These are phyloP conservation scores for Exephanes ischioxanthus DNA, from an alignment of 2,888 invertebrate species.

Conservation along the genomic window DNA sequence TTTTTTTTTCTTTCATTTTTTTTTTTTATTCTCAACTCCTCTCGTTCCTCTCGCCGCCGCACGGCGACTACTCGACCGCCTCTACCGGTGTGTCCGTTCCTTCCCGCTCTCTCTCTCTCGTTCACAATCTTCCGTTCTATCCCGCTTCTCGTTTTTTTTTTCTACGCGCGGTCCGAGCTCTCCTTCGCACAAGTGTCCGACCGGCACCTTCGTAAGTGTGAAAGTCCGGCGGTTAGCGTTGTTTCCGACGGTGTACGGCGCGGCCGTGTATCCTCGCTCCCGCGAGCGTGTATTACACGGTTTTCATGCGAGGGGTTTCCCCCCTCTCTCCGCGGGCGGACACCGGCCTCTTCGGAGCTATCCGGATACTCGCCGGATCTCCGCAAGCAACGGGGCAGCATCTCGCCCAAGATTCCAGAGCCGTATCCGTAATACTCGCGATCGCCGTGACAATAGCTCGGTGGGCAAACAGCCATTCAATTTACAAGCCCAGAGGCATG, in stretches of 20 bases:
- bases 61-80: constrained; percentile 73
- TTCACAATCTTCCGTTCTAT: constrained; percentile 62
- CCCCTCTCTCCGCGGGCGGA: not conserved
- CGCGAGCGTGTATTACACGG: constrained; percentile 32
- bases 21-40: constrained; percentile 37
- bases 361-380: constrained; percentile 19
- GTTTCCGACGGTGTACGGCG: constrained; percentile 8
- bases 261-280: not conserved
- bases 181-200: constrained; percentile 56
- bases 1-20: not conserved
- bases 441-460: constrained; percentile 83
- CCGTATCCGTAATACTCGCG: constrained; percentile 61
- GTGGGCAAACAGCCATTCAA: constrained; percentile 81
- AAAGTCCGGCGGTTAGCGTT: constrained; percentile 52
- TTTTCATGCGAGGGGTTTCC: constrained; percentile 13
- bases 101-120: constrained; percentile 63
- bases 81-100: constrained; percentile 77
- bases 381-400: constrained; percentile 15
- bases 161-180: constrained; percentile 54
- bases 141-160: constrained; percentile 43
- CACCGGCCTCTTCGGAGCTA: not conserved
- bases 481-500: constrained; percentile 82
- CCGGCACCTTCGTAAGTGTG: constrained; percentile 52
- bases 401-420: constrained; percentile 54
- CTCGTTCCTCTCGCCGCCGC: constrained; percentile 49